phyloP scores from a whole-genome alignment of 1,140 invertebrate genomes.

The Kradibia gibbosae region DNA sequence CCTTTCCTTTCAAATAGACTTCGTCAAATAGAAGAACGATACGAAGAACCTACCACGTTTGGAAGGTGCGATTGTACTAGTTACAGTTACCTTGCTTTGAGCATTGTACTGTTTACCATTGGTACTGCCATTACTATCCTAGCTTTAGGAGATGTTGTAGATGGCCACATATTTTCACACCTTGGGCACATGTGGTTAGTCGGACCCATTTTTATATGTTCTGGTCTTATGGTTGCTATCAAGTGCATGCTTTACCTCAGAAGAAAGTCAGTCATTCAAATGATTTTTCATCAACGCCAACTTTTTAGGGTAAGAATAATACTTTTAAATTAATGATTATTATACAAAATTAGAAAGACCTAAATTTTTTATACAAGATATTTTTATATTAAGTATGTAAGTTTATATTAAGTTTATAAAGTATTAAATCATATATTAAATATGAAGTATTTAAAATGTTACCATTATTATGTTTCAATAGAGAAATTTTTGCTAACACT shows the following conservation, averaged over 20 bases:
- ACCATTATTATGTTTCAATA: too few species aligned
- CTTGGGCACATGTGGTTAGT: slow-evolving; percentile 81
- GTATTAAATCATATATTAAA: too few species aligned
- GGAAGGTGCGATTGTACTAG: slow-evolving; percentile 79
- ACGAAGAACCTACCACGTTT: slow-evolving; percentile 76
- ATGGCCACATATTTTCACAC: slow-evolving; percentile 75
- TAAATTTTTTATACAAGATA: too few species aligned
- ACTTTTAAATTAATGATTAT: too few species aligned
- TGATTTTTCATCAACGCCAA: slow-evolving; percentile 77
- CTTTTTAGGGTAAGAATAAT: slow-evolving; percentile 74
- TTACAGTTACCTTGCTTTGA: slow-evolving; percentile 78
- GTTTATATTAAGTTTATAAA: too few species aligned
- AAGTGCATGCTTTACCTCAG: slow-evolving; percentile 79
- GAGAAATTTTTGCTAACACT: too few species aligned
- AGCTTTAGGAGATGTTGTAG: slow-evolving; percentile 74
- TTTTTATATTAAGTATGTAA: too few species aligned
- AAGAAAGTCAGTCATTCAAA: slow-evolving; percentile 78
- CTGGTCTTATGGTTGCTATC: slow-evolving; percentile 79
- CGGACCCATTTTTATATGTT: slow-evolving; percentile 80
- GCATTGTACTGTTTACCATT: slow-evolving; percentile 77
- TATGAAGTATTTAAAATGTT: too few species aligned
- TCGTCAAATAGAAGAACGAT: slow-evolving; percentile 75
- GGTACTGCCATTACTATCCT: slow-evolving; percentile 78
- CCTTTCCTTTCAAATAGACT: slow-evolving; percentile 75
- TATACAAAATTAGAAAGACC: too few species aligned